A percentile compares a stretch with the other conserved stretches of the same genome.
Evolutionary conservation across 1,140 invertebrate genomes (phyloP).

Genomic region (Drosophila teissieri): DNA sequence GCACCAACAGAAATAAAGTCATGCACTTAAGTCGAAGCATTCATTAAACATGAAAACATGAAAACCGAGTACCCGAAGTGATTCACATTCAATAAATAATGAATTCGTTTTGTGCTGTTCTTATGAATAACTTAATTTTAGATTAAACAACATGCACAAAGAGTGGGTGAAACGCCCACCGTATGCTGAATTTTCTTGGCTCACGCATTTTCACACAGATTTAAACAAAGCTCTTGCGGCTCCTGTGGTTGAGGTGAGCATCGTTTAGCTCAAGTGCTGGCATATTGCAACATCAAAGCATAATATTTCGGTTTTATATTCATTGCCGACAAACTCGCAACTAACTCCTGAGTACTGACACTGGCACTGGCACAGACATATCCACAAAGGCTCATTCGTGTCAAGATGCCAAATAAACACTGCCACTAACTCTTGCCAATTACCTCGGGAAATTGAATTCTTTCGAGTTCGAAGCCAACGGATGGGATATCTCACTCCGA

Average conservation of each 20-base stretch:
- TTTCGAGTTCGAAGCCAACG: conserved; percentile 34
- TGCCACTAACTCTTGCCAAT: conserved; percentile 47
- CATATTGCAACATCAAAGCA: conserved; percentile 66
- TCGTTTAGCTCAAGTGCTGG: neutral
- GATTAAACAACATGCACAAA: conserved; percentile 28
- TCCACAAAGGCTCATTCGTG: conserved; percentile 5
- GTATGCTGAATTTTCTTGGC: too few species aligned
- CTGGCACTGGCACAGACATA: conserved; percentile 7
- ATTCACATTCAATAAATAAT: conserved; percentile 44
- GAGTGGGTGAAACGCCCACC: neutral
- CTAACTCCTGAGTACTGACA: conserved; percentile 19
- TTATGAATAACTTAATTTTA: conserved; percentile 55
- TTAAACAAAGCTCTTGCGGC: conserved; percentile 35
- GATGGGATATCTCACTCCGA: conserved; percentile 27
- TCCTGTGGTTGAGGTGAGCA: conserved; percentile 30
- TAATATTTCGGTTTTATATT: conserved; percentile 45
- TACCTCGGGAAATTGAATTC: conserved; percentile 56
- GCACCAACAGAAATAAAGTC: conserved; percentile 33
- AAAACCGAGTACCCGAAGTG: conserved; percentile 14
- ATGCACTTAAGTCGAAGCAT: conserved; percentile 44
- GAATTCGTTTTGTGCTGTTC: conserved; percentile 25
- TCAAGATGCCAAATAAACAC: conserved; percentile 31
- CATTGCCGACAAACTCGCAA: conserved; percentile 41
- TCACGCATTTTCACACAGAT: conserved; percentile 18
- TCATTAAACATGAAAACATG: conserved; percentile 39